These are phyloP conservation scores for Diuraphis noxia DNA, from an alignment of 1,140 invertebrate genomes.

Conservation along the genomic window DNA sequence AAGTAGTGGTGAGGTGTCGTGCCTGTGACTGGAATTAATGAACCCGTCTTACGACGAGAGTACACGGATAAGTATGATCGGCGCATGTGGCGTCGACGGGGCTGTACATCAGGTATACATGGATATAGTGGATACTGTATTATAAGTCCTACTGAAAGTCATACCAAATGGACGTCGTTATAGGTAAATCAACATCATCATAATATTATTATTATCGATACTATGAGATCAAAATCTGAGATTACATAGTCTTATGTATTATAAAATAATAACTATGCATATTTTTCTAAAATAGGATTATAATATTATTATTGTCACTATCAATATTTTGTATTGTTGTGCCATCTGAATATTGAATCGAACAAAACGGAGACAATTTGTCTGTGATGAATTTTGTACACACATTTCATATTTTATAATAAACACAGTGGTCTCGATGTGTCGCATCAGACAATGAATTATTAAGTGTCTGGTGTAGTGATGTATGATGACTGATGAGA, in stretches of 20 bases:
- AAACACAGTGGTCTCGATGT: neutral
- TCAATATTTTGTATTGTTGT: neutral
- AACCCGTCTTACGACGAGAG: slow-evolving; percentile 42
- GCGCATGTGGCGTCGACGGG: no score
- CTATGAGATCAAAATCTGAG: neutral
- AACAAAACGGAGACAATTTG: neutral
- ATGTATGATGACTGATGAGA: no score
- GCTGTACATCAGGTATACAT: neutral
- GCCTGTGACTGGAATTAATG: slow-evolving; percentile 48
- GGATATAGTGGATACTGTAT: no score
- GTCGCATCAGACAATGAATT: neutral
- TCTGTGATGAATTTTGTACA: neutral
- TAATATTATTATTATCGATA: neutral
- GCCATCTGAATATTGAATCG: neutral
- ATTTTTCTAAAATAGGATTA: neutral
- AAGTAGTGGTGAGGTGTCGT: slow-evolving; percentile 42
- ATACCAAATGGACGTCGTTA: neutral
- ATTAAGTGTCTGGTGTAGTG: neutral
- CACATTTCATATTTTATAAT: neutral
- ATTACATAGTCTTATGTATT: neutral
- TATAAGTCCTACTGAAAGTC: neutral
- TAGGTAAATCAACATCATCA: neutral
- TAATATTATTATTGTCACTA: neutral
- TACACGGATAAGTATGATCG: neutral
- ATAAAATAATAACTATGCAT: neutral